Percentiles rank a stretch among this genome's conserved stretches.
Conservation (phyloP, 2,888 invertebrate species). For the Acronicta alni region DNA sequence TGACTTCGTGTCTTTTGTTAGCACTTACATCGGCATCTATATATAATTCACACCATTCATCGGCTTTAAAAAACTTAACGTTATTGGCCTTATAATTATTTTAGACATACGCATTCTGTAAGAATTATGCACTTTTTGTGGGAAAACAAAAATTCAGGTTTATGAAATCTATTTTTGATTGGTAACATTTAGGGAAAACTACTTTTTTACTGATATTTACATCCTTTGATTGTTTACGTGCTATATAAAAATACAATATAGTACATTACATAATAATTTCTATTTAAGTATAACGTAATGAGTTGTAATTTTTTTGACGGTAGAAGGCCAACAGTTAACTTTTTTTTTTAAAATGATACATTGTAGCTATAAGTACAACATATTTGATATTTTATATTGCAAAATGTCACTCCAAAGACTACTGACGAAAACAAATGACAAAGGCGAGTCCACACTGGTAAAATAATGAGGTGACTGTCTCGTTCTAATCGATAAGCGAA, state of each 20-base stretch:
- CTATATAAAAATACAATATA: neutral
- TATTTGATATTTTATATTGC: conserved; percentile 14
- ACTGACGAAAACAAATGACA: conserved; percentile 51
- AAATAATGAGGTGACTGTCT: conserved; percentile 59
- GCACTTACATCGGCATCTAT: conserved; percentile 61
- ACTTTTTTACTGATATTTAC: neutral
- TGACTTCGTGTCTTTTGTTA: conserved; percentile 66
- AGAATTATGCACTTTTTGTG: neutral
- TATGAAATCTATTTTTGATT: neutral
- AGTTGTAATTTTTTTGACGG: too few relatives aligned
- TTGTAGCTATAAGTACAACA: neutral
- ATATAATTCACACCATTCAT: conserved; percentile 62
- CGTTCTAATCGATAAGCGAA: conserved; percentile 63
- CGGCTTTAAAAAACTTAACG: conserved; percentile 44
- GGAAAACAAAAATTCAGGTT: too few relatives aligned
- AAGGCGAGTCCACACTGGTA: conserved; percentile 40
- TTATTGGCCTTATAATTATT: conserved; percentile 52
- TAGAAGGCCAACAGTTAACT: too few relatives aligned
- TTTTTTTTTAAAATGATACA: too few relatives aligned
- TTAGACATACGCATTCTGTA: conserved; percentile 23
- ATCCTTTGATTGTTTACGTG: conserved; percentile 25
- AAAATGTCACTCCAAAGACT: conserved; percentile 41
- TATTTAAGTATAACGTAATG: too few relatives aligned
- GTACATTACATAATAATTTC: neutral
- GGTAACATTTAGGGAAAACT: neutral